Percentiles rank a stretch among this genome's conserved stretches.
phyloP scores from a whole-genome alignment of 2,888 invertebrate species.

The Vandiemenella viatica region DNA sequence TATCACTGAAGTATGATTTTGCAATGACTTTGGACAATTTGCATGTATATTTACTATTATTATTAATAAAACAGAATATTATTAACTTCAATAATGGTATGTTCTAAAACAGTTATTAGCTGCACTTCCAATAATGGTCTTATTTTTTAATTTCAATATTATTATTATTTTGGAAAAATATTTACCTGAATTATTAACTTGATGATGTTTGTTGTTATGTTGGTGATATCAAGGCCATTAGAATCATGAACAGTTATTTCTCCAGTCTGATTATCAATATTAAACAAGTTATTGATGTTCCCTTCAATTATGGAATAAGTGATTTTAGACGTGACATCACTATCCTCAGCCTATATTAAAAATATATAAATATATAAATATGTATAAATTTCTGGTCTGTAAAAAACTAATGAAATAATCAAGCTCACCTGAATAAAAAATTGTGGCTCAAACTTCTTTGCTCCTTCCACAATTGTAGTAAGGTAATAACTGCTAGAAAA shows the following conservation, averaged over 20 bases:
- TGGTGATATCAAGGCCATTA: slow-evolving; percentile 38
- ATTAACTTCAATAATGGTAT: no score
- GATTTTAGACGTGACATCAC: slow-evolving; percentile 66
- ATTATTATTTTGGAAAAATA: slow-evolving; percentile 10
- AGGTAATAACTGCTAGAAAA: slow-evolving; percentile 64
- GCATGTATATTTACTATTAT: no score
- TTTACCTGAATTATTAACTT: slow-evolving; percentile 51
- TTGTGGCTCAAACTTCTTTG: slow-evolving; percentile 62
- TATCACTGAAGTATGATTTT: no score
- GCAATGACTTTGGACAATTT: no score
- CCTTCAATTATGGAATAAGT: slow-evolving; percentile 57
- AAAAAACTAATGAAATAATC: neutral
- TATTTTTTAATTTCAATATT: no score
- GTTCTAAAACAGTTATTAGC: no score
- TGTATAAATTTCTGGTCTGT: no score
- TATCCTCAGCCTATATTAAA: slow-evolving; percentile 60
- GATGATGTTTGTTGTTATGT: slow-evolving; percentile 43
- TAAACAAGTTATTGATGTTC: slow-evolving; percentile 43
- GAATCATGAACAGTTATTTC: slow-evolving; percentile 42
- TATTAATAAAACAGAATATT: no score
- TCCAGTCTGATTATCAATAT: slow-evolving; percentile 52
- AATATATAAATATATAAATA: no score
- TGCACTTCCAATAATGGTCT: no score
- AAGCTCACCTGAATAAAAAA: slow-evolving; percentile 21
- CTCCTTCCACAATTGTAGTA: slow-evolving; percentile 74